Conservation (phyloP, 2,888 invertebrate genomes). For the Chaetogeoica ovagalla region DNA sequence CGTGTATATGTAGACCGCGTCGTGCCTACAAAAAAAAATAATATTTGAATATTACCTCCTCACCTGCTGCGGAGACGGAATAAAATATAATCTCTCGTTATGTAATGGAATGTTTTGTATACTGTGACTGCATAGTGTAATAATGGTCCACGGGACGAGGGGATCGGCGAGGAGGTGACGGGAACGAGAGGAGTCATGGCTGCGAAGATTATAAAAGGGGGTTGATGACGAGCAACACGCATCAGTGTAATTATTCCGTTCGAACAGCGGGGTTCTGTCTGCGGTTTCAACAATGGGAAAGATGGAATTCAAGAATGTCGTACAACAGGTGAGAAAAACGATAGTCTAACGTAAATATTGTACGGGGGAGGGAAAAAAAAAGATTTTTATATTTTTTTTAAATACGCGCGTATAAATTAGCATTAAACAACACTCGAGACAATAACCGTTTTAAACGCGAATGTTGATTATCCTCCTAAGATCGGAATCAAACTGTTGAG, state of each 20-base stretch:
- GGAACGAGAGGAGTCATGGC: constrained; percentile 30
- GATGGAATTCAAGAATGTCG: constrained; percentile 38
- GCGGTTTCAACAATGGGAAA: constrained; percentile 36
- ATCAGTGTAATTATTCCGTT: constrained; percentile 46
- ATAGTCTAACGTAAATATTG: neutral
- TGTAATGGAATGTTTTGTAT: constrained; percentile 31
- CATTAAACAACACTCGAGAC: too few species aligned
- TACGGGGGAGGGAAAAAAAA: too few species aligned
- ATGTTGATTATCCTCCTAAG: too few species aligned
- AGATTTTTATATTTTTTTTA: too few species aligned
- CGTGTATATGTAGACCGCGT: too few species aligned
- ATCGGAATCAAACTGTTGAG: too few species aligned
- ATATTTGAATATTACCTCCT: too few species aligned
- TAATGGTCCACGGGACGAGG: neutral
- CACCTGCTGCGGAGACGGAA: too few species aligned
- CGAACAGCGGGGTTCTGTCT: constrained; percentile 41
- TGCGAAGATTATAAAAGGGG: constrained; percentile 48
- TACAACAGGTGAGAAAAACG: constrained; percentile 26
- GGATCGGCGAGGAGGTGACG: neutral
- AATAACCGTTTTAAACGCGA: too few species aligned
- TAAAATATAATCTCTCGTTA: neutral
- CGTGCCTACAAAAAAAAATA: too few species aligned
- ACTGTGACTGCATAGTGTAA: too few species aligned
- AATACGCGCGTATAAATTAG: too few species aligned
- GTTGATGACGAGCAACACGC: constrained; percentile 25